Evolutionary conservation across 2,113 vertebrate genomes (phyloP).

Genomic region (Equus przewalskii): DNA sequence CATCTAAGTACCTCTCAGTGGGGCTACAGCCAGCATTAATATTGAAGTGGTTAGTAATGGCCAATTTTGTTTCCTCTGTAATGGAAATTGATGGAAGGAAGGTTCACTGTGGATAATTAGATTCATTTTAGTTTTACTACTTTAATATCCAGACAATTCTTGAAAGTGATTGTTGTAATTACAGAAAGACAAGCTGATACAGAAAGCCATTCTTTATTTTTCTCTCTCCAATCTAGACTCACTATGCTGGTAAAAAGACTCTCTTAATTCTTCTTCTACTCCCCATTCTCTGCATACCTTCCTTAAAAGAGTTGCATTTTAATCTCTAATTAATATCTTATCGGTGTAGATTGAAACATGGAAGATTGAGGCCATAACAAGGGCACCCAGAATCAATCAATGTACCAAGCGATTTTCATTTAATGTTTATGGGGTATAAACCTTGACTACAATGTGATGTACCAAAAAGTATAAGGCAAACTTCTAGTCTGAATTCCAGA

Average conservation of each 20-base stretch:
- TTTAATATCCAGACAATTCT: slow-evolving; percentile 80
- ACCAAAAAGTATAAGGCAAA: background rate
- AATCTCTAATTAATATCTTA: slow-evolving; percentile 23
- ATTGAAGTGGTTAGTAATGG: slow-evolving; percentile 74
- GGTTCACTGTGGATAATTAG: slow-evolving; percentile 78
- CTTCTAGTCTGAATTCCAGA: background rate
- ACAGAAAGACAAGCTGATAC: slow-evolving; percentile 65
- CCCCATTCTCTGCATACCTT: background rate
- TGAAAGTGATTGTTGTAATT: slow-evolving; percentile 80
- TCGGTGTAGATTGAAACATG: background rate
- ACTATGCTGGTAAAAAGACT: background rate
- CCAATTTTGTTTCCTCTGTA: slow-evolving; percentile 70
- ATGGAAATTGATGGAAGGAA: slow-evolving; percentile 83
- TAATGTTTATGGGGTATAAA: background rate
- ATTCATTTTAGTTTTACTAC: slow-evolving; percentile 82
- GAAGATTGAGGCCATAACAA: background rate
- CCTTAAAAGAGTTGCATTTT: background rate
- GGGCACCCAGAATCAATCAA: background rate
- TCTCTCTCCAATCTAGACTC: background rate
- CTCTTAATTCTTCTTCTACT: background rate
- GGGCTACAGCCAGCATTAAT: slow-evolving; percentile 77
- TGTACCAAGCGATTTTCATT: slow-evolving; percentile 12
- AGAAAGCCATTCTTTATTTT: slow-evolving; percentile 69
- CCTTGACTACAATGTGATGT: background rate
- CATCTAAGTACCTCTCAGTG: slow-evolving; percentile 52